Conservation (phyloP, 2,797 vertebrate genomes). For the Myotis findleyi region DNA sequence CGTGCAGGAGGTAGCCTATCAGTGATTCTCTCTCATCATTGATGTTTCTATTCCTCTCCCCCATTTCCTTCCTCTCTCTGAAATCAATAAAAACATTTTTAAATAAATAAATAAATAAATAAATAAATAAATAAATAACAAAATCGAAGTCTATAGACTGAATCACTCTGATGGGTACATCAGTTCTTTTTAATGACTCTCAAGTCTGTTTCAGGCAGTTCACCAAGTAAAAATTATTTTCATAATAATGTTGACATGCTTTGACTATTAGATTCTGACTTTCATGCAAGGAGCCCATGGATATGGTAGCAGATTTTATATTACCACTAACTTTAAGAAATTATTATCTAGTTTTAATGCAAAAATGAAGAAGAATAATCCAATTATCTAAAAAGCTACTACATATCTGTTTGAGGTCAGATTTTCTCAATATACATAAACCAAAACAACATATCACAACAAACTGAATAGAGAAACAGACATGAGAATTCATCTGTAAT, state of each 20-base stretch:
- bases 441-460: neutral
- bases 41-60: too few species aligned
- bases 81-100: too few species aligned
- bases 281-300: neutral
- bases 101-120: too few species aligned
- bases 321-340: neutral
- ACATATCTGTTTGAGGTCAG: neutral
- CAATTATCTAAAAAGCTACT: neutral
- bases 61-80: too few species aligned
- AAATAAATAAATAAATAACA: too few species aligned
- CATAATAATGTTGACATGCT: neutral
- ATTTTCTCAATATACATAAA: slow-evolving; percentile 22
- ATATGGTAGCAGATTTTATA: neutral
- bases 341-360: neutral
- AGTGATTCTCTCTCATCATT: too few species aligned
- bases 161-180: neutral
- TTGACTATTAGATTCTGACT: neutral
- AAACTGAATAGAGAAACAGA: neutral
- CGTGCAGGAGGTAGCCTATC: too few species aligned
- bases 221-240: neutral
- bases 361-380: neutral
- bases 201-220: neutral
- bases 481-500: neutral
- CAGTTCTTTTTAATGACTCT: neutral
- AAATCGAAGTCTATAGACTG: neutral